Base-by-base conservation (phyloP, 2,888 invertebrate species). In the Octonoba sinensis region DNA sequence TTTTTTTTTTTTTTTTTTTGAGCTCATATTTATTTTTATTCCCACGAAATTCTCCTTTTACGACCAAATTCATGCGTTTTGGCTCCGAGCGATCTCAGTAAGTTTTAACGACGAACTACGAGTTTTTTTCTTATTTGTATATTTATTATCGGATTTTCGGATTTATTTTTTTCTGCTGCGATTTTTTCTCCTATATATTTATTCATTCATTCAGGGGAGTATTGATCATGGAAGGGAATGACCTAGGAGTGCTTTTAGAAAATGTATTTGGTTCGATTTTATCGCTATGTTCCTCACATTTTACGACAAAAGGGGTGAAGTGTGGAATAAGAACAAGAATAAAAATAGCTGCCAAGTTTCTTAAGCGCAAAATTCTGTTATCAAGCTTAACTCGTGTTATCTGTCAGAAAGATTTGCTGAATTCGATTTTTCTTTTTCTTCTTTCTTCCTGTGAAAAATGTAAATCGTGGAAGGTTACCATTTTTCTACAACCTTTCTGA, bases 361-460 rank as follows among this genome's bases (percentile, higher is more conserved):
- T 57, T 64, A 76, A 76, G 76, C 70, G 70, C 62, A 44, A 64
- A 70, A 77, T 77, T 77, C 69, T 77, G 76, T 77, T 77, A 77
- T 46, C 47, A 70, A 27, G 62, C 62, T 56, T 70, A 70, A 77
- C 62, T 49, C 62, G 76, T 70, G 76, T 77, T 77, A 70, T 77
- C 76, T 77, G 76, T 77, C 76, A 77, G 27, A 70, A 77, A 77
- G 76, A 77, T 77, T 77, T 69, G 76, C 64, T 62, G 76, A 69
- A 64, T 70, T 77, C 70, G 56, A 64, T 70, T 70, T 70, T 75
- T 49, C 46, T 36, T 64, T 18, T 18, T 18, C 16, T 36, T n/a
- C n/a, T 36, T 22, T 27, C 20, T 36, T n/a, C n/a, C 36, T 59
- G 49, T 60, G 67, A 67, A 75, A 74, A 74, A 75, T 75, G 75